A percentile compares a stretch with the other conserved stretches of the same genome.
Conservation (phyloP, 2,888 invertebrate genomes). For the Stenichneumon culpator region DNA sequence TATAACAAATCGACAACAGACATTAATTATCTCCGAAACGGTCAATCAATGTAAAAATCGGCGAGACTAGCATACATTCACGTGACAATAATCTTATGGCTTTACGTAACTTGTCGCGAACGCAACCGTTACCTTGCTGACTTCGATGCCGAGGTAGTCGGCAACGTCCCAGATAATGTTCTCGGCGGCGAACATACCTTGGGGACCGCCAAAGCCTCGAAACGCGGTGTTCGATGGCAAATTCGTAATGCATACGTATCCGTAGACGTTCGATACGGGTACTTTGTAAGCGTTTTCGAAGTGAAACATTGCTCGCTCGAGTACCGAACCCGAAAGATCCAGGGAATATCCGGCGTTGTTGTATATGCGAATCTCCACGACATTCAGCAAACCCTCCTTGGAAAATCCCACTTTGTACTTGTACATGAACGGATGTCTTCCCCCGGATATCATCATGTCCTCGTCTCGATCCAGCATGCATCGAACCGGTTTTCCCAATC, state of each 20-base stretch:
- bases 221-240: conserved; percentile 97
- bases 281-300: conserved; percentile 94
- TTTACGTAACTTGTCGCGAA: neutral
- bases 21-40: too few relatives aligned
- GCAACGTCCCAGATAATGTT: conserved; percentile 92
- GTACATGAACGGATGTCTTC: conserved; percentile 94
- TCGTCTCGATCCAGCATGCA: conserved; percentile 97
- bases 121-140: conserved; percentile 86
- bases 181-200: conserved; percentile 95
- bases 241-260: conserved; percentile 94
- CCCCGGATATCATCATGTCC: conserved; percentile 96
- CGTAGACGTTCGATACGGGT: conserved; percentile 90
- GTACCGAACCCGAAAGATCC: conserved; percentile 92
- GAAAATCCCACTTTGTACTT: conserved; percentile 94
- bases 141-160: conserved; percentile 88
- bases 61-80: too few relatives aligned
- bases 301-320: conserved; percentile 94
- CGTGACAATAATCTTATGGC: neutral
- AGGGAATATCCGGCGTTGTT: conserved; percentile 93
- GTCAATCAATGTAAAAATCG: too few relatives aligned
- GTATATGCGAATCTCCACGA: conserved; percentile 91
- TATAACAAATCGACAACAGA: too few relatives aligned
- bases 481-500: conserved; percentile 92
- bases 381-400: conserved; percentile 91
- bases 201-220: conserved; percentile 96